Base-by-base conservation (phyloP, 1,140 invertebrate species). In the Drosophila punjabiensis region DNA sequence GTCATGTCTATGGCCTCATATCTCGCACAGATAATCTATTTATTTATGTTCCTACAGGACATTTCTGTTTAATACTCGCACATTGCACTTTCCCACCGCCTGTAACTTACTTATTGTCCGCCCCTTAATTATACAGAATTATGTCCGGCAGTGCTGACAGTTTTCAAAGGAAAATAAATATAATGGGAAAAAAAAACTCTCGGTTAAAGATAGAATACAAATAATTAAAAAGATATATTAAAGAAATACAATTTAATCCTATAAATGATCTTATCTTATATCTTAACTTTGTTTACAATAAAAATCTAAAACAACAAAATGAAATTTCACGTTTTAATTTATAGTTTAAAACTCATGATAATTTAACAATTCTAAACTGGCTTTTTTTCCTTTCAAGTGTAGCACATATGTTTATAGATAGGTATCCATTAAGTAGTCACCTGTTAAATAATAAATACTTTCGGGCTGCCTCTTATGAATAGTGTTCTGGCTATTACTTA, bases 81-180 rank as follows among this genome's bases (percentile, higher is more conserved):
- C 78, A 67, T 48, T 81, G 70, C 63, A 76, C 33, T 76, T 81
- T 81, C 70, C 75, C 79, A 81, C 59, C 33, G 79, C 4, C 65
- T 18, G 28, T 33, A 32, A 45, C 33, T 59, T 75, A 65, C 28
- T 56, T 56, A 33, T 41, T 43, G 20, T 24, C 59, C 39, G 48
- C 50, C 32, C 61, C 58, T 47, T 73, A 79, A 82, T 83, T 79
- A 83, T 33, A 18, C n/a, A 33, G 9, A 60, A 79, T n/a, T 56
- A 39, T 39, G 33, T 39, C 20, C 20, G 2, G 8, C 35, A 28
- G 55, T 37, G 33, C 20, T 39, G 33, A 0, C 33, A 39, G 20
- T 11, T 11, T n/a, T 37, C 9, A 16, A 37, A 37, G 0, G 3
- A 5, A 37, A 37, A 37, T 55, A 20, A 6, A 18, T 20, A 9